These are phyloP conservation scores for Periophthalmus modestus DNA, from an alignment of 2,113 vertebrate genomes.

Conservation along the genomic window DNA sequence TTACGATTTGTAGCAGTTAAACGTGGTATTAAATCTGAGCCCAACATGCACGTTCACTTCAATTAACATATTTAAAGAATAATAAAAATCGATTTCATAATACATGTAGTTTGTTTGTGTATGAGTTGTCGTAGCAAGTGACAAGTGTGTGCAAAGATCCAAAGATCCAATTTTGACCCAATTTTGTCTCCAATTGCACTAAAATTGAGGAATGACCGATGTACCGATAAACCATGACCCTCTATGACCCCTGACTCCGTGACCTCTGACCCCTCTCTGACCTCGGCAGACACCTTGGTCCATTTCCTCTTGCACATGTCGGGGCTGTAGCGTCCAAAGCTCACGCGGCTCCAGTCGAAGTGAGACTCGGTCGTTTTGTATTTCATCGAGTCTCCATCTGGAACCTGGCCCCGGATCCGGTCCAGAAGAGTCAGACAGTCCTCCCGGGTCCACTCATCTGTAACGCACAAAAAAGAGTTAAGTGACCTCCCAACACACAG, in stretches of 20 bases:
- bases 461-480: not conserved
- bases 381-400: constrained; percentile 80
- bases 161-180: too few species aligned
- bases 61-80: too few species aligned
- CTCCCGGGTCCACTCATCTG: constrained; percentile 77
- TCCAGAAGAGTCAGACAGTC: constrained; percentile 78
- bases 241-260: constrained; percentile 76
- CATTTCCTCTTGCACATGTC: constrained; percentile 98
- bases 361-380: constrained; percentile 98
- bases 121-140: too few species aligned
- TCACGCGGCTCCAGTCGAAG: constrained; percentile 95
- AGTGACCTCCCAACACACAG: not conserved
- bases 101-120: too few species aligned
- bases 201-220: too few species aligned
- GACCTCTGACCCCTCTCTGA: constrained; percentile 71
- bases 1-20: too few species aligned
- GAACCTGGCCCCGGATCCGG: constrained; percentile 73
- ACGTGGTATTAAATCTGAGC: too few species aligned
- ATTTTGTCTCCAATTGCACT: too few species aligned
- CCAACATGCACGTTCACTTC: too few species aligned
- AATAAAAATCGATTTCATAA: too few species aligned
- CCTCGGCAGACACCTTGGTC: constrained; percentile 86
- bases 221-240: not conserved
- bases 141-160: too few species aligned
- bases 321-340: constrained; percentile 91